Evolutionary conservation across 2,888 invertebrate species (phyloP), one percentile per base, ranked within the genome.

Genomic region (Xylota segnis): DNA sequence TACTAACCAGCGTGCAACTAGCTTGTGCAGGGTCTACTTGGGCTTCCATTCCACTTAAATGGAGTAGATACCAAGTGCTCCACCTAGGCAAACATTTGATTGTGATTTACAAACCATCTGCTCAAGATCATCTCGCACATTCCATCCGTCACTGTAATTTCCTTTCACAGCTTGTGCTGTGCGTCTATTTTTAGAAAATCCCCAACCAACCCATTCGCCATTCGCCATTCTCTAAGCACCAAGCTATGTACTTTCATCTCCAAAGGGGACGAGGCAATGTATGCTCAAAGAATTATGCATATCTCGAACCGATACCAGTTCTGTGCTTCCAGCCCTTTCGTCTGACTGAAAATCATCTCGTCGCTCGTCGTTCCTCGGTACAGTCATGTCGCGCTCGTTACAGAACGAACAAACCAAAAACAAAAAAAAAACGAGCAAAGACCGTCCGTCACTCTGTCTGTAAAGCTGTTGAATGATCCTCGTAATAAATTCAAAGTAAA

Each of bases 401-500:
- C 7, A 7, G n/a, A 54, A 14, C 54, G 54, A 3, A 23, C 2
- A 23, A 3, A 23, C 2, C 1, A 3, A 23, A 23, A 23, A 23
- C 1, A 23, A 23, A 23, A 23, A 23, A 16, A 34, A 34, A 56
- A 34, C n/a, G n/a, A n/a, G n/a, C n/a, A 56, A 16, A n/a, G 32
- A 32, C 16, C 37, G 12, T 18, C 58, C 2, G 37, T 59, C 40
- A n/a, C 27, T 2, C 3, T 37, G 4, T 12, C 27, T n/a, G n/a
- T n/a, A 14, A 29, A 2, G 5, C 54, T 4, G 6, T 27, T 65
- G 54, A 75, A 56, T 47, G 54, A 75, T 76, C 58, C 45, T 58
- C 56, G 29, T 14, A 50, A 68, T 68, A 59, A 50, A 68, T 29
- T 43, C 40, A 50, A 58, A 65, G 63, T 54, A 66, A 83, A 66